Evolutionary conservation across 2,888 invertebrate species (phyloP).

Genomic region (Halictus ligatus): DNA sequence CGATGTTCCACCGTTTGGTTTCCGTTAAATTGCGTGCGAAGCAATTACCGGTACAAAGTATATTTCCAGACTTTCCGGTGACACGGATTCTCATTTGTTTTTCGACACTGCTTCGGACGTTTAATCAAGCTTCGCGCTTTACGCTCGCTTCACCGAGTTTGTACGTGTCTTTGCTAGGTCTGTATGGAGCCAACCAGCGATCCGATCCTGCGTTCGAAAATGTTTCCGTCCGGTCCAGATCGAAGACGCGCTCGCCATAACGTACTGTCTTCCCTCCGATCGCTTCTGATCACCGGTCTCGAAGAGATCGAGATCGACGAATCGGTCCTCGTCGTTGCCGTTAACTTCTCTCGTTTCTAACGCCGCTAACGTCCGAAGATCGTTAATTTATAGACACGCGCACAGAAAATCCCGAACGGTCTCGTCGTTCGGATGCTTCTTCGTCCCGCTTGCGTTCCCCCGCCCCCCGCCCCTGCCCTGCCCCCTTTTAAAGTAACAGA

Average conservation of each 20-base stretch:
- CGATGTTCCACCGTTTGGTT: background rate
- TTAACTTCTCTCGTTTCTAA: background rate
- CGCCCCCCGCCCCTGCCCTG: too few species aligned
- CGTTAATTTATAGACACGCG: slow-evolving; percentile 32
- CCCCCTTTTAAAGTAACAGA: slow-evolving; percentile 1
- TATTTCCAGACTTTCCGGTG: background rate
- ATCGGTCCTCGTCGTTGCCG: background rate
- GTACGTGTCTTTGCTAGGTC: too few species aligned
- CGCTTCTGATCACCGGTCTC: background rate
- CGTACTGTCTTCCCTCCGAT: slow-evolving; percentile 16
- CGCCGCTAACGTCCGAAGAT: background rate
- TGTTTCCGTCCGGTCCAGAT: background rate
- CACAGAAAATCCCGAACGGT: background rate
- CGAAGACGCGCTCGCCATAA: slow-evolving; percentile 17
- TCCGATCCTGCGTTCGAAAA: background rate
- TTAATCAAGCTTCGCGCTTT: background rate
- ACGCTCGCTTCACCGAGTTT: background rate
- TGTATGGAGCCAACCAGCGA: background rate
- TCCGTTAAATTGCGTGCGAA: background rate
- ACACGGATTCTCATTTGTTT: background rate
- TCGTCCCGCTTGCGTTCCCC: background rate
- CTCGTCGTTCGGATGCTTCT: slow-evolving; percentile 19
- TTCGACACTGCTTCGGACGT: background rate
- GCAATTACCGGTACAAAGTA: background rate
- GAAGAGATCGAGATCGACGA: background rate